phyloP scores from a whole-genome alignment of 2,113 vertebrate species.

The Calyptomena viridis region DNA sequence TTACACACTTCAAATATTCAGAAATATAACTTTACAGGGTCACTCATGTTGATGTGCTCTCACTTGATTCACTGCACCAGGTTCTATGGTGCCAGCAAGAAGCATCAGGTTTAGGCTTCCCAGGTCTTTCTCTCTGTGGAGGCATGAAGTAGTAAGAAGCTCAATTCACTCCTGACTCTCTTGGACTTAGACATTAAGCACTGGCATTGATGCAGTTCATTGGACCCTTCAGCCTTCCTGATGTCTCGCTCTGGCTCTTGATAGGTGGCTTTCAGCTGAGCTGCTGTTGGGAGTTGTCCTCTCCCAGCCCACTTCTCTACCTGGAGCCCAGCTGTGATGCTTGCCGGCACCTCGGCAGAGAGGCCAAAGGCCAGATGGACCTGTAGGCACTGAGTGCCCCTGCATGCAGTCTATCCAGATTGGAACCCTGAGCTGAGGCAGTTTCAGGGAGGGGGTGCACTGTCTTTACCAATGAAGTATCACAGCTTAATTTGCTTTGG shows the following conservation, averaged over 20 bases:
- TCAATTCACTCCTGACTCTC: neutral
- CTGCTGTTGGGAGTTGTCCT: neutral
- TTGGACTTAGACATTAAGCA: neutral
- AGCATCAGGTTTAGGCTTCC: neutral
- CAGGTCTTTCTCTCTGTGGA: neutral
- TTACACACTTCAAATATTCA: neutral
- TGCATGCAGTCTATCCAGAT: accelerated
- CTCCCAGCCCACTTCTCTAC: neutral
- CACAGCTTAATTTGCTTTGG: neutral
- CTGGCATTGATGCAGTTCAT: neutral
- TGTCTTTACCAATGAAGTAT: neutral
- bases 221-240: neutral
- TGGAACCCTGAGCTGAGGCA: neutral
- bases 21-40: slow-evolving; percentile 33
- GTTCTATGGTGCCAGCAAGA: neutral
- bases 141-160: neutral
- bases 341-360: neutral
- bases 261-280: neutral
- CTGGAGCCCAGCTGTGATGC: neutral
- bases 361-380: neutral
- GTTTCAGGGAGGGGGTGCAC: neutral
- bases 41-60: neutral
- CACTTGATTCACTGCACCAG: neutral
- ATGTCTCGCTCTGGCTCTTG: neutral
- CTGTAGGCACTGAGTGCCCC: neutral